Conservation (phyloP, 2,113 vertebrate genomes). For the Campylomormyrus numenius region DNA sequence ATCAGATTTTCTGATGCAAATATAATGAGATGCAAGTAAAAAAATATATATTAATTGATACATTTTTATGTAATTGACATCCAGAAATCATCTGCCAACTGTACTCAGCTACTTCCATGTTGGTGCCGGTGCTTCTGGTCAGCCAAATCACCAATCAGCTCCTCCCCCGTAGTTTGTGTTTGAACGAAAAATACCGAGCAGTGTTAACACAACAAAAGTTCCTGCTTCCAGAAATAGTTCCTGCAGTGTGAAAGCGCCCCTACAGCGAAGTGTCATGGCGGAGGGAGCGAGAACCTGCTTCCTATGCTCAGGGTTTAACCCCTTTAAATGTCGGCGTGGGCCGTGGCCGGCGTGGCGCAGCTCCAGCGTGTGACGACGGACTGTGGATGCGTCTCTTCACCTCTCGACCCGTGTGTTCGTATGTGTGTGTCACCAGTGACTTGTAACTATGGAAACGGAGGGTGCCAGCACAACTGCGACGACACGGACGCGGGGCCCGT, state of each 20-base stretch:
- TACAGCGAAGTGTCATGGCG: not conserved
- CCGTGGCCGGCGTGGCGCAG: not conserved
- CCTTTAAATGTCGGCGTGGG: not conserved
- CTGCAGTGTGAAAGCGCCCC: not conserved
- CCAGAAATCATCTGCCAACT: not conserved
- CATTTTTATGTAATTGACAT: not conserved
- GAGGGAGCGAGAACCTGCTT: not conserved
- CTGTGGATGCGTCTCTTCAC: not conserved
- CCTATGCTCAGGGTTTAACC: not conserved
- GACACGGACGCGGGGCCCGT: slow-evolving; percentile 87
- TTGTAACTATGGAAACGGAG: slow-evolving; percentile 98
- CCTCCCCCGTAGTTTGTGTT: not conserved
- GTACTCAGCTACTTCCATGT: not conserved
- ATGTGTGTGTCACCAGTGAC: slow-evolving; percentile 72
- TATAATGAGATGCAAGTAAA: too few relatives aligned
- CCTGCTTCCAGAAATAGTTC: not conserved
- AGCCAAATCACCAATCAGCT: not conserved
- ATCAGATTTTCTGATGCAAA: too few relatives aligned
- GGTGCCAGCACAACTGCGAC: slow-evolving; percentile 93
- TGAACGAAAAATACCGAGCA: not conserved
- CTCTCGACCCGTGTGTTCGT: not conserved
- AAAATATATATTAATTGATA: not conserved
- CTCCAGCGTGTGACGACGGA: not conserved
- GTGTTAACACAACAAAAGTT: not conserved
- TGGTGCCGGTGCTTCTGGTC: not conserved